Evolutionary conservation across 2,113 vertebrate genomes (phyloP).

Genomic region (Baryphthengus martii): DNA sequence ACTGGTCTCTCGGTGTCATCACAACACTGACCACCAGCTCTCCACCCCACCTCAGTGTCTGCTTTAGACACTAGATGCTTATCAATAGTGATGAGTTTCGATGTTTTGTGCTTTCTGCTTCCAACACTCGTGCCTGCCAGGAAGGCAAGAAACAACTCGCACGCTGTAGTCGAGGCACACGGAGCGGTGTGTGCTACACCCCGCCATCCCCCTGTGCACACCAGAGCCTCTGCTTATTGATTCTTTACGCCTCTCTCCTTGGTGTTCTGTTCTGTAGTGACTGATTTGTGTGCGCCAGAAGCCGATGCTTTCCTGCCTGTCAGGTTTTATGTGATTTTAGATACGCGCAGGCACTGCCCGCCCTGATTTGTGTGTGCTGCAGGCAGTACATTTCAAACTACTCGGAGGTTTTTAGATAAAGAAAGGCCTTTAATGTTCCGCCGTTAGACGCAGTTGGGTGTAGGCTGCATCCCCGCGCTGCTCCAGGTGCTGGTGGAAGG

Average conservation of each 20-base stretch:
- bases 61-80: too few species aligned
- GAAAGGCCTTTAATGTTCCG: neutral
- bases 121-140: neutral
- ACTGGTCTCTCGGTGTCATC: too few species aligned
- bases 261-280: neutral
- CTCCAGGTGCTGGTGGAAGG: neutral
- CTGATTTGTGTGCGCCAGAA: neutral
- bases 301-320: neutral
- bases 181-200: neutral
- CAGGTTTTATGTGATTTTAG: neutral
- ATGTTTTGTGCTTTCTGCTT: too few species aligned
- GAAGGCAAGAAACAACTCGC: neutral
- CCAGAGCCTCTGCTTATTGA: neutral
- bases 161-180: accelerated
- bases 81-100: too few species aligned
- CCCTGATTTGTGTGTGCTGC: neutral
- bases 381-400: neutral
- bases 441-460: neutral
- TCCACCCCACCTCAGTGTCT: too few species aligned
- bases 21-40: too few species aligned
- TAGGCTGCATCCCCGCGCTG: neutral
- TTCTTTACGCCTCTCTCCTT: neutral
- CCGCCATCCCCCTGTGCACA: too few species aligned
- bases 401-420: neutral
- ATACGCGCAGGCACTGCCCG: accelerated